Percentiles rank a stretch among this genome's conserved stretches.
phyloP scores from a whole-genome alignment of 2,113 vertebrate genomes.

The Herpetotheres cachinnans region DNA sequence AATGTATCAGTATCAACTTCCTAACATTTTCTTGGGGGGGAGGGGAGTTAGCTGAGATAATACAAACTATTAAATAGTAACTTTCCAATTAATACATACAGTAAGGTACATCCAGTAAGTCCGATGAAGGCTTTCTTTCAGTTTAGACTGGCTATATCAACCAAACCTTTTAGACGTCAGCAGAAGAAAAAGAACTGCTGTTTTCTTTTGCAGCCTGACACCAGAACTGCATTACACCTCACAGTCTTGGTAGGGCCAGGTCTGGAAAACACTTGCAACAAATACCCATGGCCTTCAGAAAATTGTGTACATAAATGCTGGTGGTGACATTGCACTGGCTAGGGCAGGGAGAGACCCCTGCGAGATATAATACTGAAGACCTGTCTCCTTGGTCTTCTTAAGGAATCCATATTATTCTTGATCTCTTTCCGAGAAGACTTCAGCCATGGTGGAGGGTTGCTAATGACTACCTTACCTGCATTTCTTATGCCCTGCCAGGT shows the following conservation, averaged over 20 bases:
- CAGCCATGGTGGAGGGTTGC: neutral
- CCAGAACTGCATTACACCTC: neutral
- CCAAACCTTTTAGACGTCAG: neutral
- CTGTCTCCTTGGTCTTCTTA: neutral
- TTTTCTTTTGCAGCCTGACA: neutral
- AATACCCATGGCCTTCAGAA: neutral
- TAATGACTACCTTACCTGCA: neutral
- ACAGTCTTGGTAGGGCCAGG: neutral
- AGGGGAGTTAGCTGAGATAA: neutral
- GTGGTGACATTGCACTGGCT: neutral
- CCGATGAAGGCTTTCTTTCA: neutral
- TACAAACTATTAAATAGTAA: neutral
- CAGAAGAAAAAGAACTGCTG: neutral
- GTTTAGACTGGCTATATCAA: neutral
- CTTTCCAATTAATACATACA: neutral
- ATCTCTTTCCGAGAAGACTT: neutral
- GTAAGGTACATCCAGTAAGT: neutral
- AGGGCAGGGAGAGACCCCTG: neutral
- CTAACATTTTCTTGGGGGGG: neutral
- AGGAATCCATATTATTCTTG: neutral
- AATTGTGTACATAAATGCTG: no score
- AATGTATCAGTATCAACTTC: neutral
- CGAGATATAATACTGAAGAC: neutral
- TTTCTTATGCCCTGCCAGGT: neutral
- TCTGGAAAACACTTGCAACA: neutral